Evolutionary conservation across 2,888 invertebrate genomes (phyloP).

Genomic region (Copidosoma aretas): DNA sequence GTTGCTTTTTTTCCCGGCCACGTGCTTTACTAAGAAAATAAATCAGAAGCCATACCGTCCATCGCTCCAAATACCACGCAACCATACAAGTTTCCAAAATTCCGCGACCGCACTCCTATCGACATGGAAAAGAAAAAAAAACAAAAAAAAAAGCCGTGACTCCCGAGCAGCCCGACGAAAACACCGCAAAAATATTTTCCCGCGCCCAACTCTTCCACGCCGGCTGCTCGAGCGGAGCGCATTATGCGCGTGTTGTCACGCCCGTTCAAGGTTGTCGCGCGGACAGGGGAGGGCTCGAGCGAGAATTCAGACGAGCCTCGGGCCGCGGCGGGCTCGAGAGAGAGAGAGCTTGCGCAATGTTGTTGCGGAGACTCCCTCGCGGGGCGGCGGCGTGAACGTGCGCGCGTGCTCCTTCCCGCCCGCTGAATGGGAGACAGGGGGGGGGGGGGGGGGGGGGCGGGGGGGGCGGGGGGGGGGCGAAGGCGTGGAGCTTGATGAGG

Average conservation of each 20-base stretch:
- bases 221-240: neutral
- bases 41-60: too few species aligned
- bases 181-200: neutral
- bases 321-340: constrained; percentile 4
- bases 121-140: neutral
- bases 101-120: too few species aligned
- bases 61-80: too few species aligned
- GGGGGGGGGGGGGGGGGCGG: too few species aligned
- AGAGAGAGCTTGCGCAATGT: constrained; percentile 18
- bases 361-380: neutral
- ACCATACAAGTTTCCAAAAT: too few species aligned
- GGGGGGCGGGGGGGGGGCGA: too few species aligned
- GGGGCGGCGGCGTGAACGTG: too few species aligned
- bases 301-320: constrained; percentile 32
- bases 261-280: constrained; percentile 33
- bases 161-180: neutral
- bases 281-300: neutral
- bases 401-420: too few species aligned
- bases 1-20: too few species aligned
- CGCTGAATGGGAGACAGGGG: too few species aligned
- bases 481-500: too few species aligned
- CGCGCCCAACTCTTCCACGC: neutral
- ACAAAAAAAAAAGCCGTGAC: neutral
- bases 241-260: neutral
- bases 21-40: too few species aligned